phyloP scores from a whole-genome alignment of 2,888 invertebrate species.

The Euspilapteryx auroguttella region DNA sequence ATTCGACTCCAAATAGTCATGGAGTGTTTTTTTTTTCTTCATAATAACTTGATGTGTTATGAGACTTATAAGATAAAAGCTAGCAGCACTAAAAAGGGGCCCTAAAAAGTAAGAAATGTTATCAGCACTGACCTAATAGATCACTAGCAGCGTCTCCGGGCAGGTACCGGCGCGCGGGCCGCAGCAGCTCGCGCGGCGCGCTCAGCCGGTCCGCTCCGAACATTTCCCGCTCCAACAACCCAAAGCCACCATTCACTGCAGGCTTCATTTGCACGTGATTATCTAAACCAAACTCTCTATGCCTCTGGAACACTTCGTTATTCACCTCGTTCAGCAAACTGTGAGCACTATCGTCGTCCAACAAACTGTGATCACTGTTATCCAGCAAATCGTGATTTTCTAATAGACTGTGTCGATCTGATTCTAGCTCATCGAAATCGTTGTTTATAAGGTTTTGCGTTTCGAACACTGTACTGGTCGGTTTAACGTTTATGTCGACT shows the following conservation, averaged over 20 bases:
- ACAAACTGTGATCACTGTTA: slow-evolving; percentile 41
- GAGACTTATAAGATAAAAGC: no score
- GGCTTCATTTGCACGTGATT: slow-evolving; percentile 29
- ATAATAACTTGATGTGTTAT: no score
- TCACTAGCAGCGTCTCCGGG: no score
- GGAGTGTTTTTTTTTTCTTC: no score
- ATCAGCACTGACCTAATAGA: slow-evolving; percentile 45
- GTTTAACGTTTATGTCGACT: slow-evolving; percentile 12
- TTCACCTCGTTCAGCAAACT: slow-evolving; percentile 35
- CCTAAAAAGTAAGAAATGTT: no score
- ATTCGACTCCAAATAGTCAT: no score
- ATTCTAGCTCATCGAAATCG: slow-evolving; percentile 46
- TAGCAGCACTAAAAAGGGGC: no score
- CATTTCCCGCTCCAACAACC: no score
- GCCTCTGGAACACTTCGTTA: slow-evolving; percentile 36
- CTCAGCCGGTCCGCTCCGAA: no score
- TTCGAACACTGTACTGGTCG: slow-evolving; percentile 29
- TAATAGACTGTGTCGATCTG: slow-evolving; percentile 49
- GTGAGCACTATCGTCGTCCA: slow-evolving; percentile 44
- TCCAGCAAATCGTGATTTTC: slow-evolving; percentile 50
- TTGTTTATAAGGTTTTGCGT: slow-evolving; percentile 34
- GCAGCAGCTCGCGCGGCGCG: no score
- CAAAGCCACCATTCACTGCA: slow-evolving; percentile 34
- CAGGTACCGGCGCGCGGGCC: no score
- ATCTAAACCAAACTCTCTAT: no score